A percentile compares a stretch with the other conserved stretches of the same genome.
These are phyloP conservation scores for Melanotus villosus DNA, from an alignment of 2,888 invertebrate genomes.

Conservation along the genomic window DNA sequence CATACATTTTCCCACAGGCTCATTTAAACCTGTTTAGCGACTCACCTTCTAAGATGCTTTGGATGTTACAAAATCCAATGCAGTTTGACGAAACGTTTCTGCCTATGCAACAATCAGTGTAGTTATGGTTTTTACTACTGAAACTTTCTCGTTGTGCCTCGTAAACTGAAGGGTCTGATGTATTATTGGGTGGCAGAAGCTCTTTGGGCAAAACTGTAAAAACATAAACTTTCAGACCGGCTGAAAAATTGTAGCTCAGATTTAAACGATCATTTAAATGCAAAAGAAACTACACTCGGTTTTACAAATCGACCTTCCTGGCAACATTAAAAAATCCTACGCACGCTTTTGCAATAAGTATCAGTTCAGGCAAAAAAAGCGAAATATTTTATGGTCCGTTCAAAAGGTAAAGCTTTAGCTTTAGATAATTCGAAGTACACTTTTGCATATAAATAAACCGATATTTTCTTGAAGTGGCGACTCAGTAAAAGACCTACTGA, in stretches of 20 bases:
- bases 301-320: constrained; percentile 13
- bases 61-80: constrained; percentile 87
- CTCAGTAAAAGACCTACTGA: not conserved
- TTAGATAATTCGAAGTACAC: not conserved
- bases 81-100: constrained; percentile 81
- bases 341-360: not conserved
- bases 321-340: constrained; percentile 14
- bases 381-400: not conserved
- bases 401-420: not conserved
- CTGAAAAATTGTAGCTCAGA: not conserved
- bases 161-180: constrained; percentile 67
- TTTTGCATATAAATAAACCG: constrained; percentile 13
- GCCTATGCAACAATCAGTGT: constrained; percentile 83
- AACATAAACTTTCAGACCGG: constrained; percentile 22
- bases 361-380: not conserved
- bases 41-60: constrained; percentile 69
- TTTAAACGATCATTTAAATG: constrained; percentile 24
- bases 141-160: constrained; percentile 64
- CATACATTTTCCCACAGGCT: too few species aligned
- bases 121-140: constrained; percentile 76
- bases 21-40: too few species aligned
- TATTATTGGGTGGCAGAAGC: constrained; percentile 74
- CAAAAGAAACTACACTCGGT: constrained; percentile 1
- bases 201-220: constrained; percentile 76
- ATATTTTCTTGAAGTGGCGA: not conserved